These are phyloP conservation scores for Hypena proboscidalis DNA, from an alignment of 2,888 invertebrate genomes.

Conservation along the genomic window DNA sequence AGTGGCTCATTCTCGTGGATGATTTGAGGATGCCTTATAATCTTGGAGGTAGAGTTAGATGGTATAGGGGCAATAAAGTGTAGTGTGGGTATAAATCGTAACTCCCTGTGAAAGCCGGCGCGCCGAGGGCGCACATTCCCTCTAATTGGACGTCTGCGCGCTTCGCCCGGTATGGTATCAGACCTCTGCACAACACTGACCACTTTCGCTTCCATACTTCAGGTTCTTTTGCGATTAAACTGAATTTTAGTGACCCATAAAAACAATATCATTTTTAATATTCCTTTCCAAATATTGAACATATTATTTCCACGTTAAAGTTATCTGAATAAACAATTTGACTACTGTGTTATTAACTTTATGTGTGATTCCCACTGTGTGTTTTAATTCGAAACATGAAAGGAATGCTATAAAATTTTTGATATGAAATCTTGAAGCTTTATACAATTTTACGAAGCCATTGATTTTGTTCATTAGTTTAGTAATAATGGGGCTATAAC, in stretches of 20 bases:
- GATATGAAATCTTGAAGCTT: constrained; percentile 21
- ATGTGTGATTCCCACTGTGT: constrained; percentile 21
- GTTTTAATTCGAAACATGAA: constrained; percentile 32
- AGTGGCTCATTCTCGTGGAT: constrained; percentile 10
- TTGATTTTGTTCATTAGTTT: constrained; percentile 30
- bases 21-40: constrained; percentile 29
- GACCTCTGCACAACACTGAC: constrained; percentile 59
- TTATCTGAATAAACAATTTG: constrained; percentile 8
- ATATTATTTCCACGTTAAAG: neutral
- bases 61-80: constrained; percentile 34
- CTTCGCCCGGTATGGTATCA: constrained; percentile 67
- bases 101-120: constrained; percentile 64
- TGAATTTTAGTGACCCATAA: constrained; percentile 39
- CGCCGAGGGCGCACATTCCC: constrained; percentile 70
- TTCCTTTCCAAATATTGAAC: constrained; percentile 12
- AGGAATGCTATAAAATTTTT: constrained; percentile 42
- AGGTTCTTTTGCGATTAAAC: constrained; percentile 44
- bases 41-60: constrained; percentile 25
- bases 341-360: constrained; percentile 10
- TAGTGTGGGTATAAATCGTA: constrained; percentile 48
- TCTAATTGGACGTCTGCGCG: constrained; percentile 79
- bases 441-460: constrained; percentile 24
- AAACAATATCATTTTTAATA: constrained; percentile 22
- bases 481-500: constrained; percentile 16
- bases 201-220: constrained; percentile 70